These are phyloP conservation scores for Leptoteleia sp. DNA, from an alignment of 1,140 invertebrate species.

Conservation along the genomic window DNA sequence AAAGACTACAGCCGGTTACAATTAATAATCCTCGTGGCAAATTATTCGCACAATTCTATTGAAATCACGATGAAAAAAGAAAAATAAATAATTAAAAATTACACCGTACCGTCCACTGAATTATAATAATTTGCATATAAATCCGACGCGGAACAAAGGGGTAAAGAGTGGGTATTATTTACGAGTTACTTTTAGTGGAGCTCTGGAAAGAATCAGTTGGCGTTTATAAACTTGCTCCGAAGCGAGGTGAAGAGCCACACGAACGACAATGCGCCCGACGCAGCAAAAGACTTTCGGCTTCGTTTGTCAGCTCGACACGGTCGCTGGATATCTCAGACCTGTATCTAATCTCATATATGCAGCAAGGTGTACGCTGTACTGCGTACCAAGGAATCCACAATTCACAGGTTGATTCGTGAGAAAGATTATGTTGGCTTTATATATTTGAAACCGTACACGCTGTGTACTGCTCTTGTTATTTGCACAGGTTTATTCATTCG, in stretches of 20 bases:
- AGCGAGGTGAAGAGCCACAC: conserved; percentile 58
- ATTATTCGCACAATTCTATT: too few relatives aligned
- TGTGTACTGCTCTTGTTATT: not conserved
- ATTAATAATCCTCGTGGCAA: too few relatives aligned
- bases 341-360: conserved; percentile 65
- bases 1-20: too few relatives aligned
- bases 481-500: conserved; percentile 18
- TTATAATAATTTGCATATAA: too few relatives aligned
- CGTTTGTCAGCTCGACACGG: conserved; percentile 65
- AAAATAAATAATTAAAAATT: too few relatives aligned
- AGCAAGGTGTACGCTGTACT: conserved; percentile 37
- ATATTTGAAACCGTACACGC: conserved; percentile 16
- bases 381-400: conserved; percentile 35
- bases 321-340: conserved; percentile 64
- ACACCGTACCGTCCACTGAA: too few relatives aligned
- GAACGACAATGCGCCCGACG: conserved; percentile 62
- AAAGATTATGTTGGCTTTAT: conserved; percentile 31
- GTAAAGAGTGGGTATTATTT: conserved; percentile 5
- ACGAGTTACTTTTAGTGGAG: conserved; percentile 22
- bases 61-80: too few relatives aligned
- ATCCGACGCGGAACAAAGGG: too few relatives aligned
- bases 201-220: conserved; percentile 37
- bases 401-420: conserved; percentile 53
- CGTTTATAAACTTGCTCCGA: conserved; percentile 51
- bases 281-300: conserved; percentile 67